Conservation (phyloP, 2,113 vertebrate species). For the Melanerpes aurifrons region DNA sequence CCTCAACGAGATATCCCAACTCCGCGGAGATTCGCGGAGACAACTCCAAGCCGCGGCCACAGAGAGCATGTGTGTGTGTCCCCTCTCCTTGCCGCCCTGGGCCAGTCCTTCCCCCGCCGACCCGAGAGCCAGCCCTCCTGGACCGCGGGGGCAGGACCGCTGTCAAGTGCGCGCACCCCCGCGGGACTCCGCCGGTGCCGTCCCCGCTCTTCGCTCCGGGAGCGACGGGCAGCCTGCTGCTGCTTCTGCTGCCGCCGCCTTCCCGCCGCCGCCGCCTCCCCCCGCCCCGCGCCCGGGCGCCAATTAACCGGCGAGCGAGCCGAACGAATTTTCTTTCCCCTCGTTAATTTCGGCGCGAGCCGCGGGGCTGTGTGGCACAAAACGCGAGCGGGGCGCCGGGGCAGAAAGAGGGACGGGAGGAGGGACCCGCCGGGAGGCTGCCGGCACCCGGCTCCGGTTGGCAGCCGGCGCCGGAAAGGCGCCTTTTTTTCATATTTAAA, state of each 20-base stretch:
- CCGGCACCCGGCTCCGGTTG: conserved; percentile 54
- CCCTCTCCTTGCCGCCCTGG: not conserved
- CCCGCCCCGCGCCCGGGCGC: not conserved
- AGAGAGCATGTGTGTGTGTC: not conserved
- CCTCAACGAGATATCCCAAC: conserved; percentile 38
- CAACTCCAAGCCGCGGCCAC: conserved; percentile 22
- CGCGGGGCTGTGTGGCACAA: conserved; percentile 59
- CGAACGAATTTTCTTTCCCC: conserved; percentile 55
- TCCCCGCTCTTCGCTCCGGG: not conserved
- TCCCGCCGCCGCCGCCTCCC: not conserved
- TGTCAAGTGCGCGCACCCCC: conserved; percentile 33
- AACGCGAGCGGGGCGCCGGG: conserved; percentile 55
- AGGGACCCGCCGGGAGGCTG: conserved; percentile 60
- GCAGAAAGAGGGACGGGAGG: conserved; percentile 68
- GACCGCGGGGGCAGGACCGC: conserved; percentile 10
- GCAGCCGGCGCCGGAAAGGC: conserved; percentile 75
- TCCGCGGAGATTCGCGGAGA: conserved; percentile 55
- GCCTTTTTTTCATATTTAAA: conserved; percentile 85
- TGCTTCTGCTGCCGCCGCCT: not conserved
- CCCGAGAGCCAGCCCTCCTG: not conserved
- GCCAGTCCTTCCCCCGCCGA: not conserved
- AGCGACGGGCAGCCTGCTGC: not conserved
- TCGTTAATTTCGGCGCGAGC: conserved; percentile 76
- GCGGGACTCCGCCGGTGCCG: conserved; percentile 4
- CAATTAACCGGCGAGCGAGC: conserved; percentile 59